phyloP scores from a whole-genome alignment of 2,888 invertebrate species.

The Pseudococcus longispinus region DNA sequence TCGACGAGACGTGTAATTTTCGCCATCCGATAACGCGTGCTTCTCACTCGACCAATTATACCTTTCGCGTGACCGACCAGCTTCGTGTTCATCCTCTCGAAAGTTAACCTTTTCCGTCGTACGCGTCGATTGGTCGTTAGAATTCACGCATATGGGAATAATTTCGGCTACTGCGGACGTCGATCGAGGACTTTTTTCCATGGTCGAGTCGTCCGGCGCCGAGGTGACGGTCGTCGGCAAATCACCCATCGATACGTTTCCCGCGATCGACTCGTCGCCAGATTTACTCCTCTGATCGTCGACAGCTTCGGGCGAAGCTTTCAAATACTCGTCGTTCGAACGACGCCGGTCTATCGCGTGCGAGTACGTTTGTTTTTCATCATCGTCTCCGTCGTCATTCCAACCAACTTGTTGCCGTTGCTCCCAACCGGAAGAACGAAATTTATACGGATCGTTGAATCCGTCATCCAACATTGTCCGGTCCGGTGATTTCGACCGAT shows the following conservation, averaged over 20 bases:
- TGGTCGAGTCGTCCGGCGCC: neutral
- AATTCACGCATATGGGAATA: neutral
- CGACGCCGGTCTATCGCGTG: neutral
- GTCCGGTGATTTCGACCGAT: neutral
- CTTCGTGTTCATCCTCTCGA: neutral
- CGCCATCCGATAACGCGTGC: neutral
- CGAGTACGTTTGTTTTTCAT: neutral
- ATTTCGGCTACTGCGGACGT: neutral
- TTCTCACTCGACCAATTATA: neutral
- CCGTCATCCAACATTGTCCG: neutral
- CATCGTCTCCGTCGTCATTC: neutral
- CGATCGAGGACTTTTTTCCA: neutral
- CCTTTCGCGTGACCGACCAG: neutral
- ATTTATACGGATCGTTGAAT: neutral
- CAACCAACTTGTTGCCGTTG: neutral
- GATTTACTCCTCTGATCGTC: neutral
- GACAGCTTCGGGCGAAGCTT: neutral
- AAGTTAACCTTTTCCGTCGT: neutral
- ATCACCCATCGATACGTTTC: neutral
- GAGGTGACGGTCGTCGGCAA: neutral
- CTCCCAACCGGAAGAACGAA: neutral
- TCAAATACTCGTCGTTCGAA: neutral
- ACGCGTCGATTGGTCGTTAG: neutral
- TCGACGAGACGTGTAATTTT: slow-evolving; percentile 12
- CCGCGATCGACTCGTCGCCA: neutral